These are phyloP conservation scores for Atrichornis clamosus DNA, from an alignment of 2,113 vertebrate genomes.

Conservation along the genomic window DNA sequence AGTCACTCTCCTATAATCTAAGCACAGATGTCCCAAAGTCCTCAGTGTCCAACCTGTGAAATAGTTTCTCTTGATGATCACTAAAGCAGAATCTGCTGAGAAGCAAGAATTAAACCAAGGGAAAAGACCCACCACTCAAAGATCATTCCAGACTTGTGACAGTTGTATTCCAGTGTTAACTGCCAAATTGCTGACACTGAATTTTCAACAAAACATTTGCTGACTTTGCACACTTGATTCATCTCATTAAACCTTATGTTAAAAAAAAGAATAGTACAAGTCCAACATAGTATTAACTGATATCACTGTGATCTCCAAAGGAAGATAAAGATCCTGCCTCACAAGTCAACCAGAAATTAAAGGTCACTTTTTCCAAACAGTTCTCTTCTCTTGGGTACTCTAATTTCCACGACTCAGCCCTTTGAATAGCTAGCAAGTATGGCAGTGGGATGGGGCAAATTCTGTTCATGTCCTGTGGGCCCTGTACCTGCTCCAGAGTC, in stretches of 20 bases:
- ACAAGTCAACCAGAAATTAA: background rate
- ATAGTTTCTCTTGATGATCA: background rate
- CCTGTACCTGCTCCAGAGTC: conserved; percentile 94
- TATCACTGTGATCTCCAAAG: background rate
- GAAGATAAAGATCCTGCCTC: background rate
- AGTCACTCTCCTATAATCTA: background rate
- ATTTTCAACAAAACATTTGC: background rate
- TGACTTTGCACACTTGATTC: background rate
- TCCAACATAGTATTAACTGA: background rate
- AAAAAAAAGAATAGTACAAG: background rate
- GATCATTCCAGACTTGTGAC: background rate
- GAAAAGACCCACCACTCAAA: background rate
- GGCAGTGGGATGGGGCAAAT: background rate
- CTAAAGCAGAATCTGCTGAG: background rate
- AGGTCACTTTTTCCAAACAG: background rate
- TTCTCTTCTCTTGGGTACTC: background rate
- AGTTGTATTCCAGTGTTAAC: background rate
- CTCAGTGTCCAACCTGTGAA: background rate
- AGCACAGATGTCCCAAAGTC: background rate
- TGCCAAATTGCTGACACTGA: background rate
- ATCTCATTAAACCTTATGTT: background rate
- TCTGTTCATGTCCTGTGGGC: background rate
- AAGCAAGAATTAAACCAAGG: background rate
- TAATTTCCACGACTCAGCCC: background rate
- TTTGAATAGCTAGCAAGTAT: background rate